Base-by-base conservation (phyloP, 2,113 vertebrate species). In the Xyrauchen texanus region DNA sequence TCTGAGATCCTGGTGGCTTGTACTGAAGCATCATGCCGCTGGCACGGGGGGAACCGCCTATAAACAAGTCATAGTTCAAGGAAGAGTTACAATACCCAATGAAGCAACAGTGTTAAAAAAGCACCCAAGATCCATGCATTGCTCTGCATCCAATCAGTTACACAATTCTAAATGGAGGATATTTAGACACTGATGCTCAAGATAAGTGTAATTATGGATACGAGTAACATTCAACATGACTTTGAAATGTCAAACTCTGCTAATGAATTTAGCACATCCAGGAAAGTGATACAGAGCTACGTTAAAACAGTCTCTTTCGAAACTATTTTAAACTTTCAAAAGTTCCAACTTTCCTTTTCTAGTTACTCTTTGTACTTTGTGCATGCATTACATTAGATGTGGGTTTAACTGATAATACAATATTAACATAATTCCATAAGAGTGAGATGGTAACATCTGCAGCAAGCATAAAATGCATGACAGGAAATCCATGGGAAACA, bases 21-120 rank as follows among this genome's bases (percentile, higher is more conserved):
- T 95, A 97, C 75, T 95, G 95, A 77, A 98, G 91, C 55, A 95
- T 76, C 95, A 98, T 96, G 4, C 97, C 96, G 8, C 91, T 92
- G 76, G 95, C 94, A 65, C 95, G 92, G 0, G 91, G 87, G 0
- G 90, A 90, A 7, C 94, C 93, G 21, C 95, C 96, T 96, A 78
- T 58, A 67, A 34, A 34, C 21, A 34, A 34, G 47, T 53, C 45
- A 77, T 46, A 73, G 51, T 46, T 73, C 52, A 80, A 16, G 16
- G 55, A 9, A 4, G 45, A n/a, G 61, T 77, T 12, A 13, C 13
- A 63, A n/a, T 9, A 34, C 21, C 51, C 13, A 7, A 68, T 13
- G 51, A 46, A 34, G 4, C 15, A 65, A 11, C 44, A 47, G 16
- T 9, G 21, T 34, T 34, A 1, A 34, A 34, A 34, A 34, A 34